A percentile compares a stretch with the other conserved stretches of the same genome.
phyloP scores from a whole-genome alignment of 2,888 invertebrate genomes.

The Agrochola macilenta region DNA sequence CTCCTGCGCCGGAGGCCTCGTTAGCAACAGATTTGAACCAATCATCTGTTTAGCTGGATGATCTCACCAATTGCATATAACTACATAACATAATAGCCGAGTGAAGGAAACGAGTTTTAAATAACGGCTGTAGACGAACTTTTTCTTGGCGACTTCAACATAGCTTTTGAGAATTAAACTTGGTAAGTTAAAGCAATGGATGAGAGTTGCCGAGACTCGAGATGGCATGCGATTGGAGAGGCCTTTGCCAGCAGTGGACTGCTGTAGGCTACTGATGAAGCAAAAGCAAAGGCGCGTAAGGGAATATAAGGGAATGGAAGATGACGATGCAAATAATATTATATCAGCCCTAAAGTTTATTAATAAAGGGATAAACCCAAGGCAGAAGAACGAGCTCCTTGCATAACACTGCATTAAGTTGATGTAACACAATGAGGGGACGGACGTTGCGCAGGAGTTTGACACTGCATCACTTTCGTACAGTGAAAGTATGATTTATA shows the following conservation, averaged over 20 bases:
- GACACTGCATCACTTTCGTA: slow-evolving; percentile 65
- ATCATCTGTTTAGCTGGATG: slow-evolving; percentile 49
- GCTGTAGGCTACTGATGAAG: neutral
- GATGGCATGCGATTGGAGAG: neutral
- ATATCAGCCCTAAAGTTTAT: slow-evolving; percentile 24
- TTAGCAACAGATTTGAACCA: slow-evolving; percentile 47
- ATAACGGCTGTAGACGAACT: slow-evolving; percentile 15
- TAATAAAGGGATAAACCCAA: slow-evolving; percentile 57
- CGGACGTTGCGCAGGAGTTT: slow-evolving; percentile 58
- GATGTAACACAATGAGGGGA: slow-evolving; percentile 58
- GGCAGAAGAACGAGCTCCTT: slow-evolving; percentile 42
- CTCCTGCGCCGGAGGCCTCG: slow-evolving; percentile 33
- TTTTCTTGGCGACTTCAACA: neutral
- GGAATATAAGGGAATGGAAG: slow-evolving; percentile 4
- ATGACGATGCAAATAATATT: slow-evolving; percentile 15
- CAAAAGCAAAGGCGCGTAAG: neutral
- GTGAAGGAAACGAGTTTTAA: slow-evolving; percentile 30
- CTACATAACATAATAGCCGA: slow-evolving; percentile 23
- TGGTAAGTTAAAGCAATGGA: neutral
- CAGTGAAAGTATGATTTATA: slow-evolving; percentile 68
- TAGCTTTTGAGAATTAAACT: neutral
- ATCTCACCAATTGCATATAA: slow-evolving; percentile 49
- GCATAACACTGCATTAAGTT: slow-evolving; percentile 56
- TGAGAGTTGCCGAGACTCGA: neutral
- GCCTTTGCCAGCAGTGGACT: neutral